A percentile compares a stretch with the other conserved stretches of the same genome.
These are phyloP conservation scores for Apteryx owenii DNA, from an alignment of 2,113 vertebrate species.

Conservation along the genomic window DNA sequence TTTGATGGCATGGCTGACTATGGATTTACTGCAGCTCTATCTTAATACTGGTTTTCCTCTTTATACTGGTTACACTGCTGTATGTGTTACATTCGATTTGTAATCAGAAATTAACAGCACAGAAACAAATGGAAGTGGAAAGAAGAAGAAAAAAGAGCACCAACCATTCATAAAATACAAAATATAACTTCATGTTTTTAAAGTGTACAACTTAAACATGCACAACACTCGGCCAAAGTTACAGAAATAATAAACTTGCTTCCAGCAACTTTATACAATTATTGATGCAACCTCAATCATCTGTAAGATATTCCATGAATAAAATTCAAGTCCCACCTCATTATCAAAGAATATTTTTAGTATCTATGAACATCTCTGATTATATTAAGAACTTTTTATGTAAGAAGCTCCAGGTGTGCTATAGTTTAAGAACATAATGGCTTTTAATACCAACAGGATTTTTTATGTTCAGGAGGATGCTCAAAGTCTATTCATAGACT, in stretches of 20 bases:
- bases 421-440: neutral
- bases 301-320: neutral
- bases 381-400: neutral
- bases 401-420: neutral
- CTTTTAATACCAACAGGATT: neutral
- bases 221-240: neutral
- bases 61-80: neutral
- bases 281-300: neutral
- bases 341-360: neutral
- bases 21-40: neutral
- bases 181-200: neutral
- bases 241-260: neutral
- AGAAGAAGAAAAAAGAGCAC: neutral
- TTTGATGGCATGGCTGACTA: neutral
- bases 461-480: neutral
- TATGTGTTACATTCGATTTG: neutral
- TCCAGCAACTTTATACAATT: neutral
- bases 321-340: neutral
- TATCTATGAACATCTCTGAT: neutral
- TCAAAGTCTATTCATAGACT: neutral
- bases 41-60: neutral
- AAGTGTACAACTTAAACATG: neutral
- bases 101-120: neutral
- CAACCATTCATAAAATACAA: neutral
- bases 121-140: neutral